Base-by-base conservation (phyloP, 2,113 vertebrate genomes). In the Origma solitaria region DNA sequence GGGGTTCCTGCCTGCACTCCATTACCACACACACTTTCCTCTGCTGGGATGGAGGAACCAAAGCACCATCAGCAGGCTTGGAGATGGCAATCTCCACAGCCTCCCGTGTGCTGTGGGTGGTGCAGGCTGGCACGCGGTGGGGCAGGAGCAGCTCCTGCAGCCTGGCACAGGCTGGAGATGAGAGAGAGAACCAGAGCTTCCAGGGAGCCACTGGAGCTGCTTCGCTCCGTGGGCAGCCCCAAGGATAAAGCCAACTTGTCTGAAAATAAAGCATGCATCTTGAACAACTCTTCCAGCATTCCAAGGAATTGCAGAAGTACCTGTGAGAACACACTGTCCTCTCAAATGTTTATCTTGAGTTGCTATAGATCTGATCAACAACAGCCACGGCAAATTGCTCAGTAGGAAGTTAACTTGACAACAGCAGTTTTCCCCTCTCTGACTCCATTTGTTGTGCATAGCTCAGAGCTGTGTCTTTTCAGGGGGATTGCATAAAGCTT, bases 61-160 rank as follows among this genome's bases (percentile, higher is more conserved):
- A 72, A 51, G 42, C 6, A 1, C 28, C n/a, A 72, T 14, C n/a
- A 62, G 27, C 2, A 3, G 23, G 14, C 42, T 11, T 11, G 28
- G 40, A 42, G 54, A 21, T 4, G 33, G 50, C 35, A 72, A 50
- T 27, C 13, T 33, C 0, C 0, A 11, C 20, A 58, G 8, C 0
- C 0, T 40, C n/a, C 28, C 54, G 37, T 10, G 23, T 53, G n/a
- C 2, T 47, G n/a, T 5, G 49, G 21, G 2, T 49, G 47, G 7
- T 16, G 22, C 27, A 49, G 58, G 13, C 37, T 25, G 37, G 37
- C 56, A 44, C 33, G 15, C 0, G 3, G 23, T 3, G 45, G 49
- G 40, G 30, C 82, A 65, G 15, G 2, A 31, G 82, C 79, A 83
- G 64, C 44, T 71, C 68, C 65, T 62, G 53, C 1, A 7, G 44